Percentiles rank a stretch among this genome's conserved stretches.
Evolutionary conservation across 2,888 invertebrate species (phyloP).

Genomic region (Pandemis cinnamomeana): DNA sequence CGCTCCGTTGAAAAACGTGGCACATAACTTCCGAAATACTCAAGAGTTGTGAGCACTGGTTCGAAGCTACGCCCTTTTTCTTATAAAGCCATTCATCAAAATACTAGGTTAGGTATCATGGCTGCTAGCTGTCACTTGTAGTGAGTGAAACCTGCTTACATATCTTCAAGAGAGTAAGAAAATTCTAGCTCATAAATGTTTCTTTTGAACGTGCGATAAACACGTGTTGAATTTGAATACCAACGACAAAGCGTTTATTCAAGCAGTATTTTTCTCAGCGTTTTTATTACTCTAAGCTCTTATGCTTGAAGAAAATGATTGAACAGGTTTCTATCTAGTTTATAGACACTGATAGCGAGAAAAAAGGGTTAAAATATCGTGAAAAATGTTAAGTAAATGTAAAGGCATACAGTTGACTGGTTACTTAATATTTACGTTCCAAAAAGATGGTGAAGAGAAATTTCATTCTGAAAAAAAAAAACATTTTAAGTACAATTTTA

Average conservation of each 20-base stretch:
- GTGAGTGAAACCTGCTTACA: neutral
- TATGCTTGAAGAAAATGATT: neutral
- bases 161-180: neutral
- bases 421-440: too few relatives aligned
- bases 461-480: neutral
- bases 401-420: too few relatives aligned
- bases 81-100: too few relatives aligned
- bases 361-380: neutral
- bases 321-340: neutral
- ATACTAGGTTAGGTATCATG: too few relatives aligned
- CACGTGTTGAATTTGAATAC: neutral
- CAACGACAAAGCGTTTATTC: neutral
- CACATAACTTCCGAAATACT: too few relatives aligned
- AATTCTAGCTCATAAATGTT: slow-evolving; percentile 5
- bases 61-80: too few relatives aligned
- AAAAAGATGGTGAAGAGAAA: neutral
- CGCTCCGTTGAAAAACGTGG: too few relatives aligned
- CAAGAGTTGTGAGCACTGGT: too few relatives aligned
- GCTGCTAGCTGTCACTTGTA: neutral
- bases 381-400: too few relatives aligned
- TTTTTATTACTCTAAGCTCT: neutral
- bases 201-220: neutral
- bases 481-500: too few relatives aligned
- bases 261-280: neutral
- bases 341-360: neutral